phyloP scores from a whole-genome alignment of 2,113 vertebrate genomes.

The Aix galericulata region DNA sequence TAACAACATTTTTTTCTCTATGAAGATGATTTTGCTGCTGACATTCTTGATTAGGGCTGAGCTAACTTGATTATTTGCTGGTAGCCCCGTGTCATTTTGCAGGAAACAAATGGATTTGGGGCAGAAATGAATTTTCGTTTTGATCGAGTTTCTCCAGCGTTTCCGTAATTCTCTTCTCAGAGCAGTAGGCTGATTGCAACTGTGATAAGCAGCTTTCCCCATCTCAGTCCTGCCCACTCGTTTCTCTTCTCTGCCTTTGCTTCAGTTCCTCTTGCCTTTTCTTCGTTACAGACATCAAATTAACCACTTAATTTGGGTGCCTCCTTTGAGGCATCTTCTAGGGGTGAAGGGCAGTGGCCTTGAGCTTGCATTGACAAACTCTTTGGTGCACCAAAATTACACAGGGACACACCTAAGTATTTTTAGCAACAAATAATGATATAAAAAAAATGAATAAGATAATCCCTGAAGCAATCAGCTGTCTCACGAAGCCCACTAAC shows the following conservation, averaged over 20 bases:
- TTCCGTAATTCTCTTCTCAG: not conserved
- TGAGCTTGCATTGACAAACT: not conserved
- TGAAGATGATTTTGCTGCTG: not conserved
- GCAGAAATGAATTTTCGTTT: not conserved
- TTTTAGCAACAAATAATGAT: not conserved
- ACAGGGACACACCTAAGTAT: not conserved
- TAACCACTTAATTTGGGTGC: not conserved
- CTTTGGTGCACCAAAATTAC: not conserved
- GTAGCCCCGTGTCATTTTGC: not conserved
- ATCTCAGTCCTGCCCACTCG: not conserved
- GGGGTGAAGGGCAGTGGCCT: not conserved
- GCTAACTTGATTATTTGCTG: not conserved
- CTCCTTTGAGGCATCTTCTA: not conserved
- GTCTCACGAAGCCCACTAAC: not conserved
- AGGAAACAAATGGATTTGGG: not conserved
- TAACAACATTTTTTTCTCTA: not conserved
- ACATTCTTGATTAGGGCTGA: not conserved
- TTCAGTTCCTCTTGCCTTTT: not conserved
- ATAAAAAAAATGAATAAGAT: not conserved
- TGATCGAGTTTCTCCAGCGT: not conserved
- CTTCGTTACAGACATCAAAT: not conserved
- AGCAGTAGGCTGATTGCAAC: not conserved
- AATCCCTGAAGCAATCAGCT: not conserved
- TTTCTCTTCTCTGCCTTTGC: not conserved
- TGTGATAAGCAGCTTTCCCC: not conserved